Base-by-base conservation (phyloP, 2,888 invertebrate genomes). In the Leistus spinibarbis region DNA sequence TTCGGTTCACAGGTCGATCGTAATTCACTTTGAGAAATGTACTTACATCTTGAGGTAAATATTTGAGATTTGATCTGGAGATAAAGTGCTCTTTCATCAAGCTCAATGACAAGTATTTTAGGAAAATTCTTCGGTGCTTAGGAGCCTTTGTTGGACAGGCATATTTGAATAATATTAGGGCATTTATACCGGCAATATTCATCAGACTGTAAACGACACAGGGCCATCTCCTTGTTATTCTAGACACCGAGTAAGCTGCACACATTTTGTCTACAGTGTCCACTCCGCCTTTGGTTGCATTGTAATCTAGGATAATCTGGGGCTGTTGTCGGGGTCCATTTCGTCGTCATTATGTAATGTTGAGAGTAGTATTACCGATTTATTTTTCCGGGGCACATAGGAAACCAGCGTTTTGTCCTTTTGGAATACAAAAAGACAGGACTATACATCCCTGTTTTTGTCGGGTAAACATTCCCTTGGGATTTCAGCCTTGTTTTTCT, bases 401-500 rank as follows among this genome's bases (percentile, higher is more conserved):
- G n/a, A n/a, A n/a, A n/a, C n/a, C n/a, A n/a, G 64, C 40, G 66
- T 76, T 60, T 66, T 76, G 22, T 76, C 66, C 24, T 76, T 72
- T 72, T 76, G 71, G 62, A 76, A 76, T 60, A 67, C 73, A 72
- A 76, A 72, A 53, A 76, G 53, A 24, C 67, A 63, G 24, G 72
- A 69, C 76, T 81, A 80, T 75, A 81, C 80, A 57, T 78, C 74
- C n/a, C n/a, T n/a, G n/a, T n/a, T n/a, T n/a, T n/a, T n/a, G n/a
- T n/a, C n/a, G n/a, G n/a, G n/a, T n/a, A n/a, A n/a, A n/a, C n/a
- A n/a, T n/a, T n/a, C n/a, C n/a, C n/a, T n/a, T n/a, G n/a, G n/a
- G n/a, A n/a, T n/a, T n/a, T n/a, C n/a, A n/a, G n/a, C n/a, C n/a
- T n/a, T n/a, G n/a, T n/a, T n/a, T 68, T 80, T 64, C 66, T 80